These are phyloP conservation scores for Alfaro cultratus DNA, from an alignment of 2,797 vertebrate species.

Conservation along the genomic window DNA sequence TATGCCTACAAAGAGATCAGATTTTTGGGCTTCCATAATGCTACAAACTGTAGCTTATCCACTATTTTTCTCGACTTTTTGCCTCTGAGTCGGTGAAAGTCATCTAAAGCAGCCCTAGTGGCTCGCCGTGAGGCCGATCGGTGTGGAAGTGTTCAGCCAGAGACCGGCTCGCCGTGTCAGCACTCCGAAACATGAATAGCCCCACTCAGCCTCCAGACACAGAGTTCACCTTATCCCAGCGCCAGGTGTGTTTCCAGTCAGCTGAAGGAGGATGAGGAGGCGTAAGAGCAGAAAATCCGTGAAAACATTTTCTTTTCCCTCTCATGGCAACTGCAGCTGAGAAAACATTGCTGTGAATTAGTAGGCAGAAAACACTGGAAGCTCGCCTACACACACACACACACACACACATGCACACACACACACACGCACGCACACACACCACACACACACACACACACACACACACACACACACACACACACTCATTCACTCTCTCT, in stretches of 20 bases:
- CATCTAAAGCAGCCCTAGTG: constrained; percentile 14
- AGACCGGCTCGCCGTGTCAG: constrained; percentile 51
- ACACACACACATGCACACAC: constrained; percentile 28
- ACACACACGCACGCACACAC: constrained; percentile 27
- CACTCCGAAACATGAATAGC: constrained; percentile 59
- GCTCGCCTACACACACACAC: constrained; percentile 49
- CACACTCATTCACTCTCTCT: constrained; percentile 12
- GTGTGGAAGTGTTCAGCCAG: constrained; percentile 27
- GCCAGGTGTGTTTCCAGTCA: constrained; percentile 68
- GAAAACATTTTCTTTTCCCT: constrained; percentile 70
- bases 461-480: constrained; percentile 20
- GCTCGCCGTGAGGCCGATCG: constrained; percentile 26
- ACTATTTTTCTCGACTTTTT: constrained; percentile 1
- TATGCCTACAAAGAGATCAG: not conserved
- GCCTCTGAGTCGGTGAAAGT: constrained; percentile 23
- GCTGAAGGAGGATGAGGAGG: constrained; percentile 57
- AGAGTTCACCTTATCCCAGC: constrained; percentile 58
- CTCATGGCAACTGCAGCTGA: constrained; percentile 72
- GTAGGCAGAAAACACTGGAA: constrained; percentile 65
- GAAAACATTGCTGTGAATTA: constrained; percentile 70
- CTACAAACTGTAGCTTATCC: not conserved
- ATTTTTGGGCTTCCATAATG: not conserved
- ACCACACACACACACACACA: constrained; percentile 33
- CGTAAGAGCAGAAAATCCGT: constrained; percentile 61
- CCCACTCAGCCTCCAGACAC: constrained; percentile 55